These are phyloP conservation scores for Lagocephalus sceleratus DNA, from an alignment of 2,797 vertebrate genomes.

Conservation along the genomic window DNA sequence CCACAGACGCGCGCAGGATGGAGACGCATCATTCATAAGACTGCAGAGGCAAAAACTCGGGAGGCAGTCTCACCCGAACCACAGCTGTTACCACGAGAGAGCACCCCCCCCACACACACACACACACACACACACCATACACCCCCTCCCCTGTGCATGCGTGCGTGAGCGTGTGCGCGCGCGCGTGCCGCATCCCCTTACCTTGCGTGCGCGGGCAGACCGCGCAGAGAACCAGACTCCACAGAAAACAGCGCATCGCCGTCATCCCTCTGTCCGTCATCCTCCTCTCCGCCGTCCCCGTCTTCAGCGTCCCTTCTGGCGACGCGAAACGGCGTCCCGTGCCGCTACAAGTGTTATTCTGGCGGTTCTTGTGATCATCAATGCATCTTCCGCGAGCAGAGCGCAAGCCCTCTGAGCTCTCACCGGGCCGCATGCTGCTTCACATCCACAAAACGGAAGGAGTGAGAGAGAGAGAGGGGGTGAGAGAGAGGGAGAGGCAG, in stretches of 20 bases:
- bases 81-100: slow-evolving; percentile 14
- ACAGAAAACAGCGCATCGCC: slow-evolving; percentile 68
- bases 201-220: slow-evolving; percentile 68
- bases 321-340: slow-evolving; percentile 55
- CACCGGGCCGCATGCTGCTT: slow-evolving; percentile 77
- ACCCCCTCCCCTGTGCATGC: not conserved
- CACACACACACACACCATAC: too few relatives aligned
- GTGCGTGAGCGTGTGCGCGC: not conserved
- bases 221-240: slow-evolving; percentile 65
- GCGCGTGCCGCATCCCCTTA: slow-evolving; percentile 61
- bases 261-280: slow-evolving; percentile 60
- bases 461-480: slow-evolving; percentile 19
- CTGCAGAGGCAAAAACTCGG: slow-evolving; percentile 28
- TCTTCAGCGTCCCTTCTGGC: slow-evolving; percentile 49
- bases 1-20: not conserved
- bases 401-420: slow-evolving; percentile 73
- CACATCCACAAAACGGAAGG: slow-evolving; percentile 67
- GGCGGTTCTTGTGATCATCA: too few relatives aligned
- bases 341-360: slow-evolving; percentile 29
- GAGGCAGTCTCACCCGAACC: slow-evolving; percentile 16
- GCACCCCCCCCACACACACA: too few relatives aligned
- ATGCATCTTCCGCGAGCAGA: slow-evolving; percentile 65
- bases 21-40: slow-evolving; percentile 21
- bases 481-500: not conserved
- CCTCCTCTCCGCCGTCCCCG: slow-evolving; percentile 33